Conservation (phyloP, 2,888 invertebrate species). For the Andrena chrysosceles region DNA sequence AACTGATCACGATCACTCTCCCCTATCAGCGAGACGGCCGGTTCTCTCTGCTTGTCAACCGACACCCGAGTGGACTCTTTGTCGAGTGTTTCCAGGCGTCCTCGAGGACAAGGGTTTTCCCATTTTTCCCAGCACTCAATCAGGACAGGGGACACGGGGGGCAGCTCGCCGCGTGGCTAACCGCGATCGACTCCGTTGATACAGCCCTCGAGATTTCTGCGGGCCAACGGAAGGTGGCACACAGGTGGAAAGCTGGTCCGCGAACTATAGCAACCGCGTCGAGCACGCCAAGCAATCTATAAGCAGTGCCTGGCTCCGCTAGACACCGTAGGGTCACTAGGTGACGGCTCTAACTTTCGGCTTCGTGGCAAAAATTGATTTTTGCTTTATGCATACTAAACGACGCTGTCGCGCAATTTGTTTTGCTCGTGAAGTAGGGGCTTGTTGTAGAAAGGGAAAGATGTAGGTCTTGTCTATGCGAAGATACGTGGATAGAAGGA, state of each 20-base stretch:
- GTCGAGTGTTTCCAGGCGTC: constrained; percentile 47
- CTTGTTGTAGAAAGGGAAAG: too few relatives aligned
- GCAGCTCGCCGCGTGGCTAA: constrained; percentile 51
- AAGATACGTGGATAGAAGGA: too few relatives aligned
- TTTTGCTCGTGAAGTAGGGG: too few relatives aligned
- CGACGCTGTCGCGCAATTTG: neutral
- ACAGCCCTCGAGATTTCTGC: constrained; percentile 52
- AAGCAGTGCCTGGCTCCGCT: constrained; percentile 80
- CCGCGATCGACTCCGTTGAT: constrained; percentile 60
- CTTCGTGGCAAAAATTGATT: constrained; percentile 11
- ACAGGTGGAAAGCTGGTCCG: constrained; percentile 52
- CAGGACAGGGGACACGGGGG: constrained; percentile 7
- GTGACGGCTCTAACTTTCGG: constrained; percentile 64
- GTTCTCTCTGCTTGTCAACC: constrained; percentile 47
- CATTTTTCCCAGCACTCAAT: constrained; percentile 52
- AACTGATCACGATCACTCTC: neutral
- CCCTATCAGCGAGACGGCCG: neutral
- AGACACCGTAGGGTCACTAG: constrained; percentile 81
- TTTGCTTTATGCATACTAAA: neutral
- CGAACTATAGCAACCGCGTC: constrained; percentile 75
- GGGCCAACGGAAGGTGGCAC: constrained; percentile 53
- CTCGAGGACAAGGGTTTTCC: constrained; percentile 49
- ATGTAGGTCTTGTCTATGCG: too few relatives aligned
- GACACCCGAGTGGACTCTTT: constrained; percentile 40
- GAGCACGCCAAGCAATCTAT: constrained; percentile 77